Conservation (phyloP, 2,797 vertebrate genomes). For the Gorsachius magnificus region DNA sequence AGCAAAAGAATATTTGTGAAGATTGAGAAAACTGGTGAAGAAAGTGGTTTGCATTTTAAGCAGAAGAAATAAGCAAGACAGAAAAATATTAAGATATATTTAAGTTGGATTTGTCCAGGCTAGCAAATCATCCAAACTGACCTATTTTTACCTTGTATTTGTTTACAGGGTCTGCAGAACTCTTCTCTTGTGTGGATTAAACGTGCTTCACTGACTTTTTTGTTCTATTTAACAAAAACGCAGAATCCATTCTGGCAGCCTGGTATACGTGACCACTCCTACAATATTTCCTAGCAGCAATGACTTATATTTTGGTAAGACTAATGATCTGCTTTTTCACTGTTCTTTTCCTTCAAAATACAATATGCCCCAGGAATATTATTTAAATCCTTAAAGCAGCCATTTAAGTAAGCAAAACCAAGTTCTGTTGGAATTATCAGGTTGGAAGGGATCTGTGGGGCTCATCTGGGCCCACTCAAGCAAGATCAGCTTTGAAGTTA, state of each 20-base stretch:
- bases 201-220: background rate
- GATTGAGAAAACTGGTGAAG: background rate
- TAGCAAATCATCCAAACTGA: background rate
- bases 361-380: background rate
- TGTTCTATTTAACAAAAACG: background rate
- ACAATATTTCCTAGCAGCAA: background rate
- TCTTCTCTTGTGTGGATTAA: background rate
- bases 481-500: background rate
- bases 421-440: background rate
- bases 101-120: background rate
- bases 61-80: background rate
- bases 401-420: background rate
- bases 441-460: background rate
- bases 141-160: background rate
- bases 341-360: constrained; percentile 4
- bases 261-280: background rate
- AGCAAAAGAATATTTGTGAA: background rate
- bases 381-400: background rate
- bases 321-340: background rate
- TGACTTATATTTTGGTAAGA: background rate
- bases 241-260: background rate
- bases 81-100: background rate
- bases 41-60: background rate
- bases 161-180: background rate
- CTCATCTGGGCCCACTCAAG: background rate